Evolutionary conservation across 2,113 vertebrate genomes (phyloP).

Genomic region (Callorhinus ursinus): DNA sequence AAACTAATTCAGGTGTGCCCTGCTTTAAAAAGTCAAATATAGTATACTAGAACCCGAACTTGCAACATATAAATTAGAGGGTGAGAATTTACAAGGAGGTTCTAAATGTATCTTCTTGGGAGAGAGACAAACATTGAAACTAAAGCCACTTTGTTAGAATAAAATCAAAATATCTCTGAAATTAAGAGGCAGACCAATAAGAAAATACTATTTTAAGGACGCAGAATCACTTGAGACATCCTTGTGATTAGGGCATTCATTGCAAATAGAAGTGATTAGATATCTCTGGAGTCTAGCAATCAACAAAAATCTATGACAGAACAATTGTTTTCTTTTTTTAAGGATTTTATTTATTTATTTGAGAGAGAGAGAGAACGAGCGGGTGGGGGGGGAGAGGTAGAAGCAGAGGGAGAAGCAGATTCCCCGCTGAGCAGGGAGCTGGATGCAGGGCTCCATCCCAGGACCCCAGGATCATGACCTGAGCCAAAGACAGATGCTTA

Average conservation of each 20-base stretch:
- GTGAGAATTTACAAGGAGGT: constrained; percentile 47
- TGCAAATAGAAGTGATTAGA: not conserved
- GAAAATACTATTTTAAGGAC: not conserved
- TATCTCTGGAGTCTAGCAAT: not conserved
- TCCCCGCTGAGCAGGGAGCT: not conserved
- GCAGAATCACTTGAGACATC: not conserved
- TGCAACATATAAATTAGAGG: constrained; percentile 55
- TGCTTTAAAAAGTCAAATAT: constrained; percentile 47
- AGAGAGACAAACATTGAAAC: constrained; percentile 10
- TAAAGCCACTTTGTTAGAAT: not conserved
- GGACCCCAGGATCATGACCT: not conserved
- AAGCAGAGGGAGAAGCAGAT: not conserved
- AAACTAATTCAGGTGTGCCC: constrained; percentile 71
- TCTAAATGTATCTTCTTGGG: not conserved
- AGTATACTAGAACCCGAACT: not conserved
- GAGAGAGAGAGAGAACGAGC: no score
- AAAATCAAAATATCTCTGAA: not conserved
- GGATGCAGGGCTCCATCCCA: not conserved
- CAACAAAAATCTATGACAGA: not conserved
- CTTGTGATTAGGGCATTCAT: not conserved
- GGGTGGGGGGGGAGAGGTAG: no score
- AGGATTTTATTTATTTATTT: no score
- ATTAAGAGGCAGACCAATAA: not conserved
- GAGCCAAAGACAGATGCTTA: not conserved
- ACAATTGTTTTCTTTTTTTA: not conserved